These are phyloP conservation scores for Lacanobia wlatinum DNA, from an alignment of 2,888 invertebrate species.

Conservation along the genomic window DNA sequence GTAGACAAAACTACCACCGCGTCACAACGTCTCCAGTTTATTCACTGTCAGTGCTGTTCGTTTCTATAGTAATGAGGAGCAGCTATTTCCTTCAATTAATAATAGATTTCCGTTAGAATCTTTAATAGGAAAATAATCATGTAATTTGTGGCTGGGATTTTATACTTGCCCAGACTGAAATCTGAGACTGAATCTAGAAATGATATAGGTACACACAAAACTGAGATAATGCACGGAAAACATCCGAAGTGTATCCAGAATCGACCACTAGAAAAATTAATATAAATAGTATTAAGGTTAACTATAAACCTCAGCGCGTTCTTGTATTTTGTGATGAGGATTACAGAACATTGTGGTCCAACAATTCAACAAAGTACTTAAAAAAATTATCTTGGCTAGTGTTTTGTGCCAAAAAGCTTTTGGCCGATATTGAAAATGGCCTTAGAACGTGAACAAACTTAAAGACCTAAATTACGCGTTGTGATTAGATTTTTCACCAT, in stretches of 20 bases:
- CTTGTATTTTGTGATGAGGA: not conserved
- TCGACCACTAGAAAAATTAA: not conserved
- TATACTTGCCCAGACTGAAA: not conserved
- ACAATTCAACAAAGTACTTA: no score
- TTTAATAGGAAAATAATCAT: not conserved
- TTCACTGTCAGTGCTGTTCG: constrained; percentile 3
- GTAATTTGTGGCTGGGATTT: not conserved
- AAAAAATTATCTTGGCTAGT: no score
- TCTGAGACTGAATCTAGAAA: no score
- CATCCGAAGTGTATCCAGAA: not conserved
- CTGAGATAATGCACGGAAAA: not conserved
- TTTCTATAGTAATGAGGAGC: not conserved
- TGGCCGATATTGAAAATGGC: not conserved
- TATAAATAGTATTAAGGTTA: not conserved
- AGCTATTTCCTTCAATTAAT: not conserved
- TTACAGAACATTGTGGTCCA: not conserved
- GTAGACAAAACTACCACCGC: constrained; percentile 17
- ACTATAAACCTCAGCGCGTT: not conserved
- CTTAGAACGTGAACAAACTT: constrained; percentile 3
- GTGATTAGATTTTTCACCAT: constrained; percentile 17
- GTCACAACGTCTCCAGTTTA: constrained; percentile 20
- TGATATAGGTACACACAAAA: no score
- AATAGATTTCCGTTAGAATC: not conserved
- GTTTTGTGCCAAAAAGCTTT: not conserved
- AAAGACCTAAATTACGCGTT: not conserved